Base-by-base conservation (phyloP, 2,113 vertebrate genomes). In the Dasyurus viverrinus region DNA sequence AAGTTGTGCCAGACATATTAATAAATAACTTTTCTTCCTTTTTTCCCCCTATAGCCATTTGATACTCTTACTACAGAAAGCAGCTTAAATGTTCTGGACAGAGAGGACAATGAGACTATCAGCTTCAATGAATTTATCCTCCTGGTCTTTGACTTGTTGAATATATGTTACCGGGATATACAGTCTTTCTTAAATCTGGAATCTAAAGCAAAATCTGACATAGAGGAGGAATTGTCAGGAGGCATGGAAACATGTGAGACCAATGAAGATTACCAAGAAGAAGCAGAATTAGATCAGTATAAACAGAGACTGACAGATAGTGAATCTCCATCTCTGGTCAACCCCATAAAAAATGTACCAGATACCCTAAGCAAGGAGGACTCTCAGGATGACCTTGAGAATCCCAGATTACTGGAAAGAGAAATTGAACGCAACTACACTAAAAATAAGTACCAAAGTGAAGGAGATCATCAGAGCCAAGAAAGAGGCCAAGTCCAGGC, bases 71-170 rank as follows among this genome's bases (percentile, higher is more conserved):
- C 95, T 92, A 30, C 97, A 91, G 92, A 97, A 24, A 97, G 55
- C 94, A 96, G 95, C 7, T 57, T 95, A 57, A 94, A 96, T 53
- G 94, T 97, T 92, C 92, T 97, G 93, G 53, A 93, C 91, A 52
- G 36, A 57, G 89, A 94, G n/a, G 92, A 42, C 7, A 30, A 96
- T 11, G 47, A 42, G 3, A 53, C 89, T 48, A 96, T 97, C 94
- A 91, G 54, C 93, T 97, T 98, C 95, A 92, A 96, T 27, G 96
- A 97, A 68, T 98, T 97, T 91, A 9, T 97, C 46, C 94, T 97
- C 94, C 46, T 91, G 54, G 55, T 97, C 76, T 97, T 97, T 90
- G 96, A 89, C 54, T 47, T 97, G 89, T 25, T 96, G 60, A 95
- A 97, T 12, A 9, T 93, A 68, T 93, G 90, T 93, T 90, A 95